A percentile compares a stretch with the other conserved stretches of the same genome.
phyloP scores from a whole-genome alignment of 1,140 invertebrate species.

The Pseudoatta argentina region DNA sequence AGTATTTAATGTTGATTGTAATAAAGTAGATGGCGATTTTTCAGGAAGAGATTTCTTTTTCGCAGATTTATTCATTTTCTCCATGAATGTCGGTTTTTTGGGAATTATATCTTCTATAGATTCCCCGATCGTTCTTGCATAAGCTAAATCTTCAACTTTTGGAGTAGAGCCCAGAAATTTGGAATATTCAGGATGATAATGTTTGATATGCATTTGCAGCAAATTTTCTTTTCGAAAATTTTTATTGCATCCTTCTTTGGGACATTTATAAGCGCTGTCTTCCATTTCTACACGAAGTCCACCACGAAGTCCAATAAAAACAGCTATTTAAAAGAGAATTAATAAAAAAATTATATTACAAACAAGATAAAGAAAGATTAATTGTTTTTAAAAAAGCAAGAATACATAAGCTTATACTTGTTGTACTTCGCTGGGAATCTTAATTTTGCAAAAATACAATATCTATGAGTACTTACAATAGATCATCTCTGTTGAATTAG shows the following conservation, averaged over 20 bases:
- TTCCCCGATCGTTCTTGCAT: constrained; percentile 90
- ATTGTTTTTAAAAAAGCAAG: not conserved
- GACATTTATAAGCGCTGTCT: constrained; percentile 92
- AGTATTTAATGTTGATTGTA: constrained; percentile 47
- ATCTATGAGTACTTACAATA: constrained; percentile 78
- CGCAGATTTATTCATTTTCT: constrained; percentile 80
- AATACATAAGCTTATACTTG: not conserved
- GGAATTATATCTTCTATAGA: constrained; percentile 85
- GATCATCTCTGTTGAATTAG: constrained; percentile 74
- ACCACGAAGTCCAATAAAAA: constrained; percentile 87
- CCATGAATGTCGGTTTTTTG: constrained; percentile 83
- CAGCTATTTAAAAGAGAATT: constrained; percentile 78
- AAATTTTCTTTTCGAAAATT: constrained; percentile 96
- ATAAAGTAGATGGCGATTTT: constrained; percentile 61
- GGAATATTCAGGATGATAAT: constrained; percentile 94
- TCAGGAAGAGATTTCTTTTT: constrained; percentile 79
- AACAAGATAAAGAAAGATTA: not conserved
- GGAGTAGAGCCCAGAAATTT: constrained; percentile 92
- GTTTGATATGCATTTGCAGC: constrained; percentile 96
- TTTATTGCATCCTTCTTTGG: constrained; percentile 93
- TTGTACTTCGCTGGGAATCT: not conserved
- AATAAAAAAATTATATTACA: constrained; percentile 20
- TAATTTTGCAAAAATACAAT: constrained; percentile 28
- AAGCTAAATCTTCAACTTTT: constrained; percentile 94
- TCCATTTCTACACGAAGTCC: constrained; percentile 90